Conservation (phyloP, 2,888 invertebrate genomes). For the Epistrophe eligans region DNA sequence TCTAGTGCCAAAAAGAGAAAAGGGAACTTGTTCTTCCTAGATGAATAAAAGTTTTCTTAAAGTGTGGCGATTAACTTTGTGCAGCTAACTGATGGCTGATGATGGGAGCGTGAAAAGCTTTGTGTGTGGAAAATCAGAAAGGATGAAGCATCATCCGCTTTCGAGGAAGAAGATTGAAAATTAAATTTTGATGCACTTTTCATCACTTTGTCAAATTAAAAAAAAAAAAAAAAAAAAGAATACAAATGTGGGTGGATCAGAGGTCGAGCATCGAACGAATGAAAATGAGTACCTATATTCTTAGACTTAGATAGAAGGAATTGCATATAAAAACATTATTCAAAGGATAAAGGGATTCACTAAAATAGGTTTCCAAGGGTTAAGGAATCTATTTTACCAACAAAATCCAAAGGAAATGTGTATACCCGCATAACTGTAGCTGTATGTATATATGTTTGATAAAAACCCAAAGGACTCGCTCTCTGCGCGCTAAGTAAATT, state of each 20-base stretch:
- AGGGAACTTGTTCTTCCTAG: constrained; percentile 1
- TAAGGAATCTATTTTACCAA: constrained; percentile 65
- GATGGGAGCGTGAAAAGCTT: background rate
- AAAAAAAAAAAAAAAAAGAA: background rate
- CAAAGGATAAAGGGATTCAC: constrained; percentile 68
- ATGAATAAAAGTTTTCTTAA: constrained; percentile 43
- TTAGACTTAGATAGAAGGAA: background rate
- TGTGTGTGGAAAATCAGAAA: background rate
- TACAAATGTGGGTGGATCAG: background rate
- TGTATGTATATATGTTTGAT: background rate
- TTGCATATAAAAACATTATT: constrained; percentile 58
- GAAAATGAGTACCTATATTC: background rate
- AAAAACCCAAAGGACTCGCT: constrained; percentile 54
- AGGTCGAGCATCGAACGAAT: background rate
- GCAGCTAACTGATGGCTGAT: constrained; percentile 15
- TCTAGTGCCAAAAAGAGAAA: constrained; percentile 28
- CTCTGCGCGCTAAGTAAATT: constrained; percentile 60
- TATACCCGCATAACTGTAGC: background rate
- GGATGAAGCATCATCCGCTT: constrained; percentile 1
- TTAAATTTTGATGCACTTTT: constrained; percentile 74
- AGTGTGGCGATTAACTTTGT: constrained; percentile 61
- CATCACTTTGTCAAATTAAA: constrained; percentile 2
- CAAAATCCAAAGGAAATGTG: constrained; percentile 61
- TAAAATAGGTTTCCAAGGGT: constrained; percentile 58
- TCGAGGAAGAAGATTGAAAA: constrained; percentile 58